Conservation (phyloP, 2,113 vertebrate species). For the Promerops cafer region DNA sequence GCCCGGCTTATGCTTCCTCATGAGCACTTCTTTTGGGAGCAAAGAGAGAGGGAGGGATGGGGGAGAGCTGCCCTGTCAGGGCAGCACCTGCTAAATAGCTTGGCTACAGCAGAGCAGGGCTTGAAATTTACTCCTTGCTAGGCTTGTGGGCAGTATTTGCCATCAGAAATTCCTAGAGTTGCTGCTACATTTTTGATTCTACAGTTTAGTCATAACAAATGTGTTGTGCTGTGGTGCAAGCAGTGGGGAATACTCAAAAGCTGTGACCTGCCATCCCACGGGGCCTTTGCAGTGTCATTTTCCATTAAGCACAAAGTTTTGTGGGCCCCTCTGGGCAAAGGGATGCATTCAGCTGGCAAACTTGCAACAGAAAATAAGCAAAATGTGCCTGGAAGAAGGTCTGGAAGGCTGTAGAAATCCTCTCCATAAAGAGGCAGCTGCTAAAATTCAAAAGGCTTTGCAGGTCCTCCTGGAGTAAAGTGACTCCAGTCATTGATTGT, state of each 20-base stretch:
- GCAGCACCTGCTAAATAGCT: not conserved
- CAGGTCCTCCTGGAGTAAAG: not conserved
- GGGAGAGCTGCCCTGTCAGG: not conserved
- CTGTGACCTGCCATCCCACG: not conserved
- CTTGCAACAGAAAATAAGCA: not conserved
- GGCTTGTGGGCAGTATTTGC: not conserved
- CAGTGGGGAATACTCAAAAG: not conserved
- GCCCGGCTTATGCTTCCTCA: not conserved
- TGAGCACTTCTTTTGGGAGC: not conserved
- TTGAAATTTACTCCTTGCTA: not conserved
- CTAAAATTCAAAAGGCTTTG: not conserved
- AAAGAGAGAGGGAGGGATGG: not conserved
- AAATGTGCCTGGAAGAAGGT: not conserved
- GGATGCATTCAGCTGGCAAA: not conserved
- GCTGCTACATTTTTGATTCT: not conserved
- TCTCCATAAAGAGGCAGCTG: not conserved
- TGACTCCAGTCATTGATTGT: not conserved
- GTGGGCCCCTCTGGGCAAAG: not conserved
- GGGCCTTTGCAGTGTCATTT: not conserved
- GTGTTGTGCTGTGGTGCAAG: not conserved
- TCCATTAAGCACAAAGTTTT: not conserved
- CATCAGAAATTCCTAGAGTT: not conserved
- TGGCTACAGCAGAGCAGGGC: not conserved
- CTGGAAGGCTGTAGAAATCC: not conserved
- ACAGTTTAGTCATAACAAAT: not conserved